Evolutionary conservation across 2,888 invertebrate genomes (phyloP).

Genomic region (Griposia aprilina): DNA sequence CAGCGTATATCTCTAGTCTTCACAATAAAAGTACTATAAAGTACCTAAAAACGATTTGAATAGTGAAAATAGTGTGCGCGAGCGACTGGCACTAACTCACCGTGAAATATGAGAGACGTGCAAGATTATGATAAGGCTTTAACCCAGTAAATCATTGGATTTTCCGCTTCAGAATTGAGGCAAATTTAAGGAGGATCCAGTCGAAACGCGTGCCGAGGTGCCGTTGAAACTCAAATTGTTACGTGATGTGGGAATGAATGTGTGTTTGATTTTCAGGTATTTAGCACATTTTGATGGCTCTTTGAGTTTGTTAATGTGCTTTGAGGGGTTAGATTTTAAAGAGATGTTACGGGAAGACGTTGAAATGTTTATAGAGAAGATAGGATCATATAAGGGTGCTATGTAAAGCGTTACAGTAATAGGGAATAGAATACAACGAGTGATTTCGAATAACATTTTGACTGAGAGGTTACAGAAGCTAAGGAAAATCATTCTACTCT

Average conservation of each 20-base stretch:
- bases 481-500: not conserved
- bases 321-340: slow-evolving; percentile 2
- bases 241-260: slow-evolving; percentile 71
- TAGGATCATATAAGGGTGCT: not conserved
- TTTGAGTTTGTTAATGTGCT: slow-evolving; percentile 44
- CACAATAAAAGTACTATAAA: slow-evolving; percentile 31
- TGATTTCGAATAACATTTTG: not conserved
- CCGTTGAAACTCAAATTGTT: slow-evolving; percentile 72
- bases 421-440: not conserved
- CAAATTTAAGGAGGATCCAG: slow-evolving; percentile 84
- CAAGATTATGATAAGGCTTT: slow-evolving; percentile 89
- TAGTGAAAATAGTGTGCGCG: slow-evolving; percentile 81
- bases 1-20: not conserved
- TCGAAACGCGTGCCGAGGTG: slow-evolving; percentile 66
- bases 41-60: slow-evolving; percentile 73
- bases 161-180: slow-evolving; percentile 85
- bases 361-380: not conserved
- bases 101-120: slow-evolving; percentile 89
- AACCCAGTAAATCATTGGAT: slow-evolving; percentile 88
- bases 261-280: slow-evolving; percentile 61
- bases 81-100: slow-evolving; percentile 79
- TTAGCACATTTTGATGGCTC: slow-evolving; percentile 46
- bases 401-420: not conserved
- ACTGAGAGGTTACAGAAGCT: not conserved
- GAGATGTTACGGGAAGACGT: not conserved